Conservation (phyloP, 37 sponge, comb jelly and placozoan species). For the Amphimedon queenslandica region DNA sequence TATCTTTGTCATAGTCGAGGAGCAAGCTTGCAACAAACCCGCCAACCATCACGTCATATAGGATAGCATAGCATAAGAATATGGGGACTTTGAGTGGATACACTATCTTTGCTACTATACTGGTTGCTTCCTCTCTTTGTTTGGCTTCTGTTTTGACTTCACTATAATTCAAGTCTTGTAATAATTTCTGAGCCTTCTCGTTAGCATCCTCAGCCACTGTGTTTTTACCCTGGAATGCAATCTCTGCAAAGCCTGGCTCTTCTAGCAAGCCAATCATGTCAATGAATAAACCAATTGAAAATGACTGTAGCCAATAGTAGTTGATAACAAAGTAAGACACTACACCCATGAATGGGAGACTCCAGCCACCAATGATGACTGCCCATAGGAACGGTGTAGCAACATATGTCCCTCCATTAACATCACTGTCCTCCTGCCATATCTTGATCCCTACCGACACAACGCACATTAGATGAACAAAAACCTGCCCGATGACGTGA, state of each 20-base stretch:
- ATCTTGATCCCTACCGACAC: slow-evolving; percentile 33
- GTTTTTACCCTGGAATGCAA: slow-evolving; percentile 20
- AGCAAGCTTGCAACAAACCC: neutral
- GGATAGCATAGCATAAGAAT: neutral
- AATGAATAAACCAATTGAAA: slow-evolving; percentile 39
- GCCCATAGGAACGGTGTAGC: slow-evolving; percentile 30
- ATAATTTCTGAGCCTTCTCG: slow-evolving; percentile 19
- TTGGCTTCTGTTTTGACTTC: slow-evolving; percentile 10
- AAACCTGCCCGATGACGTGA: slow-evolving; percentile 19
- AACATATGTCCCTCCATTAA: neutral
- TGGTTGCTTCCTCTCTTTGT: neutral
- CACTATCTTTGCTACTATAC: neutral
- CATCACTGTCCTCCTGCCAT: slow-evolving; percentile 28
- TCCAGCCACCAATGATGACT: slow-evolving; percentile 14
- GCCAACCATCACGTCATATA: neutral
- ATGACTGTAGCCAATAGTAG: slow-evolving; percentile 36
- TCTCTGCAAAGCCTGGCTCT: slow-evolving; percentile 34
- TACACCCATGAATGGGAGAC: slow-evolving; percentile 34
- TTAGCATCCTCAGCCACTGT: slow-evolving; percentile 1
- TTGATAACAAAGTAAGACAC: slow-evolving; percentile 36
- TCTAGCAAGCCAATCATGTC: slow-evolving; percentile 47
- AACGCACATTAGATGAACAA: slow-evolving; percentile 20
- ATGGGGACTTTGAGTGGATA: neutral
- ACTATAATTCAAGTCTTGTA: slow-evolving; percentile 20
- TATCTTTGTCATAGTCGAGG: neutral